Evolutionary conservation across 2,113 vertebrate species (phyloP).

Genomic region (Coptodon bakossiorum): DNA sequence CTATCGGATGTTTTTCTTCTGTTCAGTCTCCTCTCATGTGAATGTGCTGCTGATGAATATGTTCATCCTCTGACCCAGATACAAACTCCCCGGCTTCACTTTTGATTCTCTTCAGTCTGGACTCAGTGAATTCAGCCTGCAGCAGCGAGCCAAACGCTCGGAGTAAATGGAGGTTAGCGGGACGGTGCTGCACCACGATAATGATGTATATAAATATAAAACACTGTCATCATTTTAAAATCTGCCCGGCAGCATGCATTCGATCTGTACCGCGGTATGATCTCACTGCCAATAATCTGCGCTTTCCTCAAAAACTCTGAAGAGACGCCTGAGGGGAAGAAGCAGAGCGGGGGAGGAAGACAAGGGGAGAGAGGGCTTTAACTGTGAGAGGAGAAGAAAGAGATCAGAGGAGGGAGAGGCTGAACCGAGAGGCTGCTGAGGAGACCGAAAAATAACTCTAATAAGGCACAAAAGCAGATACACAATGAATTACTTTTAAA

Average conservation of each 20-base stretch:
- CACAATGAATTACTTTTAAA: background rate
- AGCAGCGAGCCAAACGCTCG: background rate
- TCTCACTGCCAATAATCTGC: constrained; percentile 40
- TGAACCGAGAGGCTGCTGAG: background rate
- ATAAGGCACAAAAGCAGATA: background rate
- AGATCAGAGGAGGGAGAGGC: background rate
- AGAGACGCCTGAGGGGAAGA: background rate
- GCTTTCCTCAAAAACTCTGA: background rate
- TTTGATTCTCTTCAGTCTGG: constrained; percentile 25
- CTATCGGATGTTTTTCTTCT: background rate
- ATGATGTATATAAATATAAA: constrained; percentile 37
- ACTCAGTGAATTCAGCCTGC: background rate
- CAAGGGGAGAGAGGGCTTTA: background rate
- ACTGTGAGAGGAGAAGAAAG: background rate
- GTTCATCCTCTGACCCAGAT: constrained; percentile 49
- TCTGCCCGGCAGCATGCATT: constrained; percentile 18
- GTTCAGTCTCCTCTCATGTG: background rate
- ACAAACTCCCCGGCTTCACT: constrained; percentile 15
- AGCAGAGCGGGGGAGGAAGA: background rate
- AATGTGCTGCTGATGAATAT: constrained; percentile 4
- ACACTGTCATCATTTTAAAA: constrained; percentile 6
- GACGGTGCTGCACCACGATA: background rate
- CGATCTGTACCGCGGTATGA: constrained; percentile 28
- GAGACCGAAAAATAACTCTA: background rate
- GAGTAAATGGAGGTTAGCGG: constrained; percentile 20